Conservation (phyloP, 2,888 invertebrate species). For the Apamea anceps region DNA sequence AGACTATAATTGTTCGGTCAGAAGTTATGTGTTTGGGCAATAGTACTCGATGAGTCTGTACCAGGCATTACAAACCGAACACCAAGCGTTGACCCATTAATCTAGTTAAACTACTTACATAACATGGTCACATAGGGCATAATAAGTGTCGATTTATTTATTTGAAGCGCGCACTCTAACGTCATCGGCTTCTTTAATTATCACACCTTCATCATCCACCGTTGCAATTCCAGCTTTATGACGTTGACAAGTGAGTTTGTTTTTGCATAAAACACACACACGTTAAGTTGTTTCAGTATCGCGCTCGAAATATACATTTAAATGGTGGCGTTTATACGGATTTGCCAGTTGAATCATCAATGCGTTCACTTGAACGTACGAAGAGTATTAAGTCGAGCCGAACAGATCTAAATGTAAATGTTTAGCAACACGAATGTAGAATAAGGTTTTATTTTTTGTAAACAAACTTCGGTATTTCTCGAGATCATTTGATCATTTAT, state of each 20-base stretch:
- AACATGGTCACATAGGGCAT: conserved; percentile 76
- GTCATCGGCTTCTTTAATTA: conserved; percentile 78
- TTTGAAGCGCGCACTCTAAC: conserved; percentile 76
- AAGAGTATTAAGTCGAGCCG: conserved; percentile 64
- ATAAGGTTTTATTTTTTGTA: conserved; percentile 66
- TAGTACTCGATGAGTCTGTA: conserved; percentile 50
- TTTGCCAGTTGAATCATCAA: conserved; percentile 79
- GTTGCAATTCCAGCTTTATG: conserved; percentile 50
- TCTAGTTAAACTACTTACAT: conserved; percentile 81
- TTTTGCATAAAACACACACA: conserved; percentile 35
- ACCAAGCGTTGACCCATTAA: conserved; percentile 82
- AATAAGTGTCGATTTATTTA: conserved; percentile 76
- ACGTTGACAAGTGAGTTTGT: conserved; percentile 42
- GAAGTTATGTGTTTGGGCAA: conserved; percentile 60
- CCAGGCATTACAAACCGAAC: conserved; percentile 51
- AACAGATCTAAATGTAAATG: conserved; percentile 66
- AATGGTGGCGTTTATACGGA: conserved; percentile 78
- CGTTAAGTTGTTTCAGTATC: conserved; percentile 61
- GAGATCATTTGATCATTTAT: conserved; percentile 66
- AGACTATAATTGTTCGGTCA: conserved; percentile 45
- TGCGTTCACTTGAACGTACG: conserved; percentile 66
- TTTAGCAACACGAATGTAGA: conserved; percentile 65
- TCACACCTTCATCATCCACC: conserved; percentile 62
- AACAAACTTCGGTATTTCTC: conserved; percentile 62
- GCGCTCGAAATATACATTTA: conserved; percentile 68